Evolutionary conservation across 1,140 invertebrate species (phyloP), one percentile per base, ranked within the genome.

Genomic region (Caerostris extrusa): DNA sequence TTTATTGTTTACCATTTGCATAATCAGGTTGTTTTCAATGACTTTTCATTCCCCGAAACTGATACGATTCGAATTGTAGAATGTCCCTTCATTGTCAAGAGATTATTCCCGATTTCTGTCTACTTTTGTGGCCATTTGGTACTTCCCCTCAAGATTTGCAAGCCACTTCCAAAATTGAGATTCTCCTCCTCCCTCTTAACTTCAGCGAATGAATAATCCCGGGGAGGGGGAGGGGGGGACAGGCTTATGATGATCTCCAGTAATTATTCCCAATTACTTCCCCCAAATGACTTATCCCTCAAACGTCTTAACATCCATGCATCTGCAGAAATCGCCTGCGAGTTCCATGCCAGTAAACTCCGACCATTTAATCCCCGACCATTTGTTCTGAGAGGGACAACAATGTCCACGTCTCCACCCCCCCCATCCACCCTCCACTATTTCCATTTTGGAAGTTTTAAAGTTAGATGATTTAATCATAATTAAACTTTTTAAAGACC

Each of bases 241-340:
- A 34, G 69, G 69, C 69, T 77, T 53, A 77, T 77, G 69, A 60
- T 85, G 55, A 85, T 85, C 82, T 60, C n/a, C 60, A 0, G 86
- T 88, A 88, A 88, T 88, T 88, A 57, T 57, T 88, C 86, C 86
- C 86, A 88, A 88, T 88, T 88, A 88, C 86, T 88, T 88, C 64
- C 86, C 53, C 86, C 34, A 57, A 64, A 88, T 60, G 86, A 88
- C 58, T 67, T 53, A 67, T 88, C 86, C 86, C 60, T 64, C 34
- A 88, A 88, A 88, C 86, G 58, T 88, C 86, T 88, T 61, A 61
- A 55, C 86, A 88, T 88, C 86, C 86, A 67, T 85, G 34, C 55
- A 85, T 85, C 82, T 60, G 69, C 69, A 77, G 69, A 77, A 50
- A 77, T 77, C 56, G 55, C 7, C 56, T 60, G 12, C 5, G n/a